These are phyloP conservation scores for Heliconius hewitsoni DNA, from an alignment of 1,140 invertebrate species.

Conservation along the genomic window DNA sequence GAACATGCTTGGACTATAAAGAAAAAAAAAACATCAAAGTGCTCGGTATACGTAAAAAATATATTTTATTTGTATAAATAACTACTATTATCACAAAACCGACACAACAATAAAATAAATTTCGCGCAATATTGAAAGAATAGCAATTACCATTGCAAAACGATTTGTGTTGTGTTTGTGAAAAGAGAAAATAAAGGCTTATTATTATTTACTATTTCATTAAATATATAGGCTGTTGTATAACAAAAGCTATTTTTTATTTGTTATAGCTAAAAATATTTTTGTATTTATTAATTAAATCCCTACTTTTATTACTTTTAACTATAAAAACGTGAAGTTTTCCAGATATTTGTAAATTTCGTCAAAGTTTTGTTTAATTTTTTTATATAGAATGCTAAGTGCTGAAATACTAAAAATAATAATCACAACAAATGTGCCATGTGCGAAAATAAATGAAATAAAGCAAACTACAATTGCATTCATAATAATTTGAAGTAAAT, in stretches of 20 bases:
- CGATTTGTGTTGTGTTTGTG: slow-evolving; percentile 73
- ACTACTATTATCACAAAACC: neutral
- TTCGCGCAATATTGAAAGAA: neutral
- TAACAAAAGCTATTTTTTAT: neutral
- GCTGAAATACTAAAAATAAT: neutral
- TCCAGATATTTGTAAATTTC: neutral
- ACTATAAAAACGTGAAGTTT: neutral
- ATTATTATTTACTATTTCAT: neutral
- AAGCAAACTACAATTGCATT: slow-evolving; percentile 35
- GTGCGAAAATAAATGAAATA: slow-evolving; percentile 19
- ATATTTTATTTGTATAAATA: slow-evolving; percentile 1
- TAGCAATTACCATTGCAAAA: neutral
- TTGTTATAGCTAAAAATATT: neutral
- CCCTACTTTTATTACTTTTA: neutral
- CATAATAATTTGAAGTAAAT: slow-evolving; percentile 21
- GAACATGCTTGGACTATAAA: slow-evolving; percentile 38
- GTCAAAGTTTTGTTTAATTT: neutral
- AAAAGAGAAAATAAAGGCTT: slow-evolving; percentile 70
- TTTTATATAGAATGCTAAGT: neutral
- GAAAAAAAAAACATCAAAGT: slow-evolving; percentile 41
- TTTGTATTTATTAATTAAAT: too few relatives aligned
- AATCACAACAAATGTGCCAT: slow-evolving; percentile 6
- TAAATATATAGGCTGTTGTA: neutral
- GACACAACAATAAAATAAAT: slow-evolving; percentile 2
- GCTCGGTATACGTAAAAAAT: slow-evolving; percentile 26